phyloP scores from a whole-genome alignment of 2,888 invertebrate genomes.

The Drosophila emarginata region DNA sequence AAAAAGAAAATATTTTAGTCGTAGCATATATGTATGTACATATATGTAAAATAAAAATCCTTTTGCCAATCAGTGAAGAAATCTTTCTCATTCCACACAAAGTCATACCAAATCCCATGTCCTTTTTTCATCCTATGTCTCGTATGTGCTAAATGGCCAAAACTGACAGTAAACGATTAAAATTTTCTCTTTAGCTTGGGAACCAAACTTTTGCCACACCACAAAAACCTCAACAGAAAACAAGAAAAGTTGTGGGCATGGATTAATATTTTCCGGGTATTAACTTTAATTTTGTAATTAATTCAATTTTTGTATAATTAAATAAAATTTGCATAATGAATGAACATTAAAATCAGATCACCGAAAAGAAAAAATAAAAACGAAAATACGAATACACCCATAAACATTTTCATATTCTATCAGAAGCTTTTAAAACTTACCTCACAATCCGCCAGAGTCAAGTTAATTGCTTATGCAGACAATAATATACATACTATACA shows the following conservation, averaged over 20 bases:
- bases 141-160: slow-evolving; percentile 62
- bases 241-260: slow-evolving; percentile 62
- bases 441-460: slow-evolving; percentile 15
- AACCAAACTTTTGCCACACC: slow-evolving; percentile 56
- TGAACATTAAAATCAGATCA: slow-evolving; percentile 10
- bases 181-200: slow-evolving; percentile 44
- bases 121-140: not conserved
- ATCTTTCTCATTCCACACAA: slow-evolving; percentile 56
- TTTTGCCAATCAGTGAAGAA: not conserved
- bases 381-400: not conserved
- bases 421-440: slow-evolving; percentile 9
- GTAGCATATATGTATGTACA: no score
- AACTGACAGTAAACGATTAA: slow-evolving; percentile 60
- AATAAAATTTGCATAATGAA: slow-evolving; percentile 3
- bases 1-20: no score
- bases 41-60: no score
- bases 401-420: slow-evolving; percentile 3
- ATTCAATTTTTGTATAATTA: slow-evolving; percentile 7
- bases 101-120: slow-evolving; percentile 2
- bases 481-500: slow-evolving; percentile 25
- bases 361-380: not conserved
- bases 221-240: slow-evolving; percentile 52
- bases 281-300: slow-evolving; percentile 20
- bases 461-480: slow-evolving; percentile 38
- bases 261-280: slow-evolving; percentile 28